Conservation (phyloP, 1,140 invertebrate species). For the Drosophila bocki region DNA sequence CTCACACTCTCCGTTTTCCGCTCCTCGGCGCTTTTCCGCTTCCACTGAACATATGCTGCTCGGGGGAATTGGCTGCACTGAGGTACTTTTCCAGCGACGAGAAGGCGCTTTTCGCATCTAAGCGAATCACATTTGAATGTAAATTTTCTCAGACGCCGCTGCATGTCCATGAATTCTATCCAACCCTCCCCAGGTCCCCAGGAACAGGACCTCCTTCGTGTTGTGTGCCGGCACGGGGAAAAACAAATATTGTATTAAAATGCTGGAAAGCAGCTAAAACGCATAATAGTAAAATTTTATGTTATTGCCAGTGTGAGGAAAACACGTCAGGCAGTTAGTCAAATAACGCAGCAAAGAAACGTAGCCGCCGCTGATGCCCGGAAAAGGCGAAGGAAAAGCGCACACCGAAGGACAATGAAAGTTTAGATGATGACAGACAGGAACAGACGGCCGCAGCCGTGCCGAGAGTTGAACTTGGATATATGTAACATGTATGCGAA, state of each 20-base stretch:
- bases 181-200: slow-evolving; percentile 41
- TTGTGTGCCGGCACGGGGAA: slow-evolving; percentile 42
- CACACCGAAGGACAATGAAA: slow-evolving; percentile 70
- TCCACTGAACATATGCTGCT: slow-evolving; percentile 76
- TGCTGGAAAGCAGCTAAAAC: slow-evolving; percentile 85
- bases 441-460: slow-evolving; percentile 19
- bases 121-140: slow-evolving; percentile 84
- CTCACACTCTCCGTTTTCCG: neutral
- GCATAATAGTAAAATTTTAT: slow-evolving; percentile 85
- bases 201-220: slow-evolving; percentile 31
- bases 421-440: slow-evolving; percentile 63
- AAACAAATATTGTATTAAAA: slow-evolving; percentile 85
- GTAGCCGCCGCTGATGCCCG: slow-evolving; percentile 24
- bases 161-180: slow-evolving; percentile 82
- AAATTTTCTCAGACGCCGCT: slow-evolving; percentile 78
- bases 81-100: slow-evolving; percentile 59
- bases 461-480: slow-evolving; percentile 17
- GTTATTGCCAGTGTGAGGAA: slow-evolving; percentile 83
- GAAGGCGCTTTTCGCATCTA: slow-evolving; percentile 66
- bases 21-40: slow-evolving; percentile 3
- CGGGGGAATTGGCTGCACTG: slow-evolving; percentile 77
- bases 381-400: slow-evolving; percentile 47
- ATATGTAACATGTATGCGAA: slow-evolving; percentile 5
- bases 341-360: slow-evolving; percentile 65
- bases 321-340: slow-evolving; percentile 84